Evolutionary conservation across 2,888 invertebrate species (phyloP), one percentile per base, ranked within the genome.

Genomic region (Odontocerum albicorne): DNA sequence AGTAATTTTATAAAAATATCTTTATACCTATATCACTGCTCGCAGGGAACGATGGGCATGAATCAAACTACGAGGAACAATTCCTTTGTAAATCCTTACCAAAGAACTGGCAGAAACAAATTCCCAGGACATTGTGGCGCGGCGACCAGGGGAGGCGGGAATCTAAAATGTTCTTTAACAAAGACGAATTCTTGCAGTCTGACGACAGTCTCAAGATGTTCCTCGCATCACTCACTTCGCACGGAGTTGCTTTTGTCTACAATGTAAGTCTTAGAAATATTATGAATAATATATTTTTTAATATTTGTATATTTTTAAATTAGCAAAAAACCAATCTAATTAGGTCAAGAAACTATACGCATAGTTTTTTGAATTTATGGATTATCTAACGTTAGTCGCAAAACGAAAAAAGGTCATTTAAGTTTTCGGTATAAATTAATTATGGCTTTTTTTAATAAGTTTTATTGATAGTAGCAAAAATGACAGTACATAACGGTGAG

Each of bases 1-100:
- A 21, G 21, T 27, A 36, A 46, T n/a, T 8, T 8, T 7, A 39
- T 17, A 17, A 6, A n/a, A 15, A 16, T 8, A 4, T 17, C 6
- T 2, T 17, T 17, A 1, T 2, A n/a, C 22, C 12, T 13, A 4
- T 47, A 2, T 27, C 15, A 32, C 49, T 33, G 21, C 58, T 57
- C 62, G 3, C 55, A 84, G 84, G 84, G 85, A 73, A 69, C 42
- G 85, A 85, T 66, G 68, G 69, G 1, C 86, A 86, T 63, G 63
- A 70, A 61, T 83, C 85, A 1, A 64, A 57, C 3, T 85, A 78
- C 62, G 60, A 70, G 20, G 62, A 75, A 0, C 67, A 75, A 1
- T 83, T 82, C 66, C 66, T 85, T 12, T 61, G 57, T 46, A 67
- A 72, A 62, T 74, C 71, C 51, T 67, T 72, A 16, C 70, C 70